Base-by-base conservation (phyloP, 2,888 invertebrate species). In the Acronicta leporina region DNA sequence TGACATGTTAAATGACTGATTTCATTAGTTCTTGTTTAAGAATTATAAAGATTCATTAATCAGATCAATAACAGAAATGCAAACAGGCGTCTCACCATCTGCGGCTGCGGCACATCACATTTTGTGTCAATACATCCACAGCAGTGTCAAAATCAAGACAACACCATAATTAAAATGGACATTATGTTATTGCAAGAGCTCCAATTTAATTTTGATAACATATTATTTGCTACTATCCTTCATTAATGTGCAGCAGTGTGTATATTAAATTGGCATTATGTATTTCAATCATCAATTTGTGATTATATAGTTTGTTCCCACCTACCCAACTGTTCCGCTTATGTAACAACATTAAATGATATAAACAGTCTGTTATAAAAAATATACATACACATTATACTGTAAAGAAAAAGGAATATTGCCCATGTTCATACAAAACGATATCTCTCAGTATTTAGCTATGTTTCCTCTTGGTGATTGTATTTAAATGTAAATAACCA, bases 91-190 rank as follows among this genome's bases (percentile, higher is more conserved):
- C 68, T 48, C 38, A 47, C 72, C 67, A 65, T 65, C 48, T 55
- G 61, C 54, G 54, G 2, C 2, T 20, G 4, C 20, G 4, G 58
- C 56, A 63, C 63, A 50, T 62, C 75, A 75, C 51, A 30, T 48
- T 53, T 63, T 56, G 59, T 76, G 79, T 80, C 76, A 83, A 79
- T 65, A 68, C 63, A 64, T 76, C 69, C 46, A 33, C 35, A 67
- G 51, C 69, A 80, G 77, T 81, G 81, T 78, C 82, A 86, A 84
- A 84, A 81, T 82, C 84, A 84, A 82, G 82, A 80, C 52, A 69
- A 70, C 5, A 25, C 5, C 13, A 42, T 40, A 47, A 11, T 38
- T 10, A 33, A 49, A 33, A n/a, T 38, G 5, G 38, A 33, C 33
- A 11, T 11, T 11, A 33, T 16, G 33, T 41, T 33, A 42, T 14